Evolutionary conservation across 2,888 invertebrate genomes (phyloP).

Genomic region (Drosophila nigricruria): DNA sequence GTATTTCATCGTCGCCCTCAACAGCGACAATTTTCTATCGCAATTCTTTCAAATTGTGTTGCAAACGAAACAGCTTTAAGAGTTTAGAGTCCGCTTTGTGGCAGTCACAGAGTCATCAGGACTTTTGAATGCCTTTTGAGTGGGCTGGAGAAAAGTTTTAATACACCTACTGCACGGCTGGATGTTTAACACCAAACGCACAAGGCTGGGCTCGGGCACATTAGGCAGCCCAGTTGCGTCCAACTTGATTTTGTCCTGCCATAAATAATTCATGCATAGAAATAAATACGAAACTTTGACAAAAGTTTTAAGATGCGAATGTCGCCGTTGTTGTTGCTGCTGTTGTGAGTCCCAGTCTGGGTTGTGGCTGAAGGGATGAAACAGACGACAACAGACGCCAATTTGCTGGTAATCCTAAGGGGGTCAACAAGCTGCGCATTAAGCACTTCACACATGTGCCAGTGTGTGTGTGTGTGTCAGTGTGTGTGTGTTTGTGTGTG

Average conservation of each 20-base stretch:
- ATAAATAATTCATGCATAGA: slow-evolving; percentile 77
- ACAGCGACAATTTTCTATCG: neutral
- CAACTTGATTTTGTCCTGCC: slow-evolving; percentile 44
- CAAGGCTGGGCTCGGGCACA: slow-evolving; percentile 24
- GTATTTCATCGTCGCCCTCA: neutral
- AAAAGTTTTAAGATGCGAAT: slow-evolving; percentile 36
- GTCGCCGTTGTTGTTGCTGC: neutral
- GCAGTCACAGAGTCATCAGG: neutral
- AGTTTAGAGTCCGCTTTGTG: slow-evolving; percentile 4
- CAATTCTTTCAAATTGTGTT: slow-evolving; percentile 26
- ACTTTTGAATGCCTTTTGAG: neutral
- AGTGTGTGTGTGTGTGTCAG: slow-evolving; percentile 9
- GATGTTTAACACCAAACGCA: slow-evolving; percentile 44
- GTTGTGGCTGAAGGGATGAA: neutral
- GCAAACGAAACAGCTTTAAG: slow-evolving; percentile 25
- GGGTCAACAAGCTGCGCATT: slow-evolving; percentile 41
- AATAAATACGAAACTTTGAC: slow-evolving; percentile 72
- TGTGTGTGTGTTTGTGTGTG: slow-evolving; percentile 16
- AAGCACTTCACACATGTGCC: slow-evolving; percentile 11
- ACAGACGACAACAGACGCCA: slow-evolving; percentile 46
- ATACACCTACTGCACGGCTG: slow-evolving; percentile 26
- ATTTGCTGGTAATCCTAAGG: slow-evolving; percentile 67
- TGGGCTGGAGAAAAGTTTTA: slow-evolving; percentile 48
- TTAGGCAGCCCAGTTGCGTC: slow-evolving; percentile 47
- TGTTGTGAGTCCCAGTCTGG: neutral